Evolutionary conservation across 2,888 invertebrate genomes (phyloP).

Genomic region (Eustalomyia histrio): DNA sequence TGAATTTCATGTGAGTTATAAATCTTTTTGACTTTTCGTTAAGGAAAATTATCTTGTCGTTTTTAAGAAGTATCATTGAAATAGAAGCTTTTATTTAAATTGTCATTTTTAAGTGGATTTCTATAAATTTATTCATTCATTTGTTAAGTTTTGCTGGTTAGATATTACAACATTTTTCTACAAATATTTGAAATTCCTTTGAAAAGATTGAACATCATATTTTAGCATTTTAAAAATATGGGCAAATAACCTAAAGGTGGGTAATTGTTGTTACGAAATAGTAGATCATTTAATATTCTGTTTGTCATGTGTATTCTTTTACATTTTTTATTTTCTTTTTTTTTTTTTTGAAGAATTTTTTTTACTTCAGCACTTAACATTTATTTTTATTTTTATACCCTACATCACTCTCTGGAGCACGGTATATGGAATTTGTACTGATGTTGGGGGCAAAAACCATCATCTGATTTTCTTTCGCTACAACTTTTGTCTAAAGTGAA

Average conservation of each 20-base stretch:
- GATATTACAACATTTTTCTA: background rate
- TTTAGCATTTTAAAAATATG: constrained; percentile 6
- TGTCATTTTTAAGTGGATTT: constrained; percentile 34
- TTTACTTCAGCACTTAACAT: constrained; percentile 15
- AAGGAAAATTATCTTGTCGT: constrained; percentile 28
- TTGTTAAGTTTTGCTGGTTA: background rate
- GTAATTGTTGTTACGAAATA: constrained; percentile 11
- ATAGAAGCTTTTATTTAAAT: constrained; percentile 38
- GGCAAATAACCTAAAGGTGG: constrained; percentile 21
- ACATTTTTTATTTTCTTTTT: background rate
- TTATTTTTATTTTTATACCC: constrained; percentile 23
- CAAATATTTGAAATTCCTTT: constrained; percentile 3
- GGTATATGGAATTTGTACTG: too few species aligned
- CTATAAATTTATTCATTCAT: constrained; percentile 3
- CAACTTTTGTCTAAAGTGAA: too few species aligned
- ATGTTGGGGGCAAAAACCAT: too few species aligned
- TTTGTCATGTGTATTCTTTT: constrained; percentile 40
- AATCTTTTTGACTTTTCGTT: constrained; percentile 38
- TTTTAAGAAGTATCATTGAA: constrained; percentile 4
- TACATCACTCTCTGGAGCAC: too few species aligned
- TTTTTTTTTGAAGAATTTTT: constrained; percentile 17
- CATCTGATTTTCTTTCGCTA: too few species aligned
- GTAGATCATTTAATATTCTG: constrained; percentile 50
- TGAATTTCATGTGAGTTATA: constrained; percentile 46
- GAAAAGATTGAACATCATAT: background rate